Base-by-base conservation (phyloP, 2,113 vertebrate genomes). In the Pavo muticus region DNA sequence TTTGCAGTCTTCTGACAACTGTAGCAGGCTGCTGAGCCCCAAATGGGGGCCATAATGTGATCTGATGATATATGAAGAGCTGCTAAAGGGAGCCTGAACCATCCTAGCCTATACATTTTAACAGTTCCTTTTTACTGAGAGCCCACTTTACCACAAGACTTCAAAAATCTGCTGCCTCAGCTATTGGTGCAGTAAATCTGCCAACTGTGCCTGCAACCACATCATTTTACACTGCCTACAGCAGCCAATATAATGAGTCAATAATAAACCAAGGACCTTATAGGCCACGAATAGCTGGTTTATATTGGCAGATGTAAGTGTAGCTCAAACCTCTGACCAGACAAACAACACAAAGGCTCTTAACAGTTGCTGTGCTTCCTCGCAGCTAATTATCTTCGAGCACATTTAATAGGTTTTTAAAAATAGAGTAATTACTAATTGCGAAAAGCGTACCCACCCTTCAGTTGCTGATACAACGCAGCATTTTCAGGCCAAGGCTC, bases 31-130 rank as follows among this genome's bases (percentile, higher is more conserved):
- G 98, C 98, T 98, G 98, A 98, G 98, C 98, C 98, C 98, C 98
- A 98, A 99, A 98, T 98, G 98, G 98, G 98, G 98, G 98, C 98
- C 97, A 98, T 99, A 98, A 99, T 98, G 98, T 98, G 98, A 98
- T 98, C 98, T 98, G 98, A 98, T 98, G 98, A 99, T 98, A 98
- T 98, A 98, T 99, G 98, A 98, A 98, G 98, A 98, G 98, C 98
- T 98, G 98, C 98, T 98, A 98, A 98, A 98, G 98, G 98, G 97
- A 98, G 98, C 97, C 98, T 98, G 97, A 98, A 98, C 98, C 97
- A 97, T 98, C 98, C 98, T 98, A 98, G 97, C 97, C 98, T 97
- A 98, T 98, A 98, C 98, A 98, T 98, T 98, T 98, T 98, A 98
- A 98, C 97, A 98, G 97, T 98, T 97, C 97, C 98, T 98, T 98